Evolutionary conservation across 2,113 vertebrate species (phyloP).

Genomic region (Thalassarche chlororhynchos): DNA sequence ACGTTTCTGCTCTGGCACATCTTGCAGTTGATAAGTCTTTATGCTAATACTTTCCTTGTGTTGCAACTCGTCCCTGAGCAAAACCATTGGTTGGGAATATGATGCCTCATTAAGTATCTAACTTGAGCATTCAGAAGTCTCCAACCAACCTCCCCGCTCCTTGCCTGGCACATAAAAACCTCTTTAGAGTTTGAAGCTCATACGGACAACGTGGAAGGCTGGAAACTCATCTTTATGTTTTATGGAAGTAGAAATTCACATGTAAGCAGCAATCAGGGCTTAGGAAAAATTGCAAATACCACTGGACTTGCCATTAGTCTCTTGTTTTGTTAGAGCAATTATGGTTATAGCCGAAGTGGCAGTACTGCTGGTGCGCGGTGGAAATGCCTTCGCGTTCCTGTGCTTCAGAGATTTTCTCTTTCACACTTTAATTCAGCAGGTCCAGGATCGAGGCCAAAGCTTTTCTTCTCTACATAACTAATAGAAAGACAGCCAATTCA

Average conservation of each 20-base stretch:
- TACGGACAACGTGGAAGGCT: rapidly evolving
- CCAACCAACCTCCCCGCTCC: neutral
- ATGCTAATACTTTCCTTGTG: neutral
- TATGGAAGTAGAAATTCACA: neutral
- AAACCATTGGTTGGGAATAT: neutral
- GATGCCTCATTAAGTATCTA: neutral
- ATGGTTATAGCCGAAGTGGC: neutral
- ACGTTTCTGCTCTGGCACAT: neutral
- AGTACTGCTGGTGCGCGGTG: neutral
- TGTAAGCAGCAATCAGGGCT: neutral
- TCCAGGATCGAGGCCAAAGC: conserved; percentile 29
- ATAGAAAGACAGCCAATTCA: conserved; percentile 25
- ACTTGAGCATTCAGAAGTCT: neutral
- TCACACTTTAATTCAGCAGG: conserved; percentile 21
- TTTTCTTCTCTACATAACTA: conserved; percentile 4
- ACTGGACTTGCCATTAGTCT: neutral
- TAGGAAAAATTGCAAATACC: neutral
- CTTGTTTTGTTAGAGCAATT: neutral
- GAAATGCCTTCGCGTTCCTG: neutral
- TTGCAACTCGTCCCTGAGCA: neutral
- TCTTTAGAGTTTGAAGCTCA: neutral
- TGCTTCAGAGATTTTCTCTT: neutral
- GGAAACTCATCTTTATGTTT: neutral
- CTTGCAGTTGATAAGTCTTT: neutral
- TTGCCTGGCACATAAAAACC: neutral